Percentiles rank a stretch among this genome's conserved stretches.
Conservation (phyloP, 2,113 vertebrate genomes). For the Craseonycteris thonglongyai region DNA sequence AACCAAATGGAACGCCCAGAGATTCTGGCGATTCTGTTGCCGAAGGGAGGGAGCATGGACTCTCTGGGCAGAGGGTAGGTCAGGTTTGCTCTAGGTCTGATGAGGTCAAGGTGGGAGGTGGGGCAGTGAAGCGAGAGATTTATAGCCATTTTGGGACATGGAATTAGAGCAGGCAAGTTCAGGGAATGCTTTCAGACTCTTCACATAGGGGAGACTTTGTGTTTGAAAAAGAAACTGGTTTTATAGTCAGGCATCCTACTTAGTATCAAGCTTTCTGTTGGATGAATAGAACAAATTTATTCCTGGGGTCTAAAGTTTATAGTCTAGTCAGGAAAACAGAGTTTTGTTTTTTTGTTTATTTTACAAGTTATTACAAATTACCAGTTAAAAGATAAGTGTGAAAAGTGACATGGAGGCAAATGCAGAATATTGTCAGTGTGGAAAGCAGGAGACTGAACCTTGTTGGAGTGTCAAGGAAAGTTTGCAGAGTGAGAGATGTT, state of each 20-base stretch:
- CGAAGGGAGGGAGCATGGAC: background rate
- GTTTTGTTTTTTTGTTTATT: background rate
- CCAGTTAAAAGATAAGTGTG: background rate
- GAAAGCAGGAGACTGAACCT: background rate
- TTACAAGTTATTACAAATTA: background rate
- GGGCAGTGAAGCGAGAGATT: too few species aligned
- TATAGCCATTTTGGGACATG: background rate
- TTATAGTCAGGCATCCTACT: background rate
- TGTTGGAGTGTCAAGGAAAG: background rate
- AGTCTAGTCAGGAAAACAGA: background rate
- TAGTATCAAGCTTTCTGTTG: background rate
- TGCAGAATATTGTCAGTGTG: background rate
- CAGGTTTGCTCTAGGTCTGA: background rate
- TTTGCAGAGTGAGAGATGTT: background rate
- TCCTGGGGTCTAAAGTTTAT: background rate
- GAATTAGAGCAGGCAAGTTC: background rate
- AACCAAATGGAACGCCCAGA: fast-evolving
- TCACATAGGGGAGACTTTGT: background rate
- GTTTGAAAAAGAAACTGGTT: background rate
- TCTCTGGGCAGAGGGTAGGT: background rate
- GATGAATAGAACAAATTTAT: background rate
- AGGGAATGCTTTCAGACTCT: background rate
- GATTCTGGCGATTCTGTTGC: background rate
- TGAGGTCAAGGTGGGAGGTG: background rate
- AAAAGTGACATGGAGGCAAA: background rate